Percentiles rank a stretch among this genome's conserved stretches.
phyloP scores from a whole-genome alignment of 2,113 vertebrate genomes.

The Podilymbus podiceps region DNA sequence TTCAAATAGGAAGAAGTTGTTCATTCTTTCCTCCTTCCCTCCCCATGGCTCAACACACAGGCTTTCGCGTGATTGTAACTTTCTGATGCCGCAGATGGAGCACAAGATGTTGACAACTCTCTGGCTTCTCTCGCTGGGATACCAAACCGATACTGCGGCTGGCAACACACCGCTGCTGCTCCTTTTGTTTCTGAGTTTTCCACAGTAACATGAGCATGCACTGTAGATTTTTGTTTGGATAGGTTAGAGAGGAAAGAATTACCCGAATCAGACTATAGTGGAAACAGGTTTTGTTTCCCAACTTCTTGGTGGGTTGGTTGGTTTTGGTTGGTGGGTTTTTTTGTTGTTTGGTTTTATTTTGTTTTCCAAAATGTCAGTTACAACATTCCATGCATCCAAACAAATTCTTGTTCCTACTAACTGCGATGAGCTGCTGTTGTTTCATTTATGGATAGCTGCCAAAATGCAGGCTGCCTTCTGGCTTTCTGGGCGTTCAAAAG shows the following conservation, averaged over 20 bases:
- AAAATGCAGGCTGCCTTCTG: neutral
- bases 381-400: neutral
- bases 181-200: neutral
- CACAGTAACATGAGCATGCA: fast-evolving
- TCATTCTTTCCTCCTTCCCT: neutral
- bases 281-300: neutral
- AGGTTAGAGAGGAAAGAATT: neutral
- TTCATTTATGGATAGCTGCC: neutral
- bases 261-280: neutral
- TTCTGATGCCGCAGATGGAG: neutral
- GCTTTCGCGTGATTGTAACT: neutral
- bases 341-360: no score
- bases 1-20: neutral
- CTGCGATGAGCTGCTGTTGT: neutral
- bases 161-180: neutral
- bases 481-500: neutral
- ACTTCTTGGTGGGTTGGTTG: neutral
- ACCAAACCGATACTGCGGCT: fast-evolving
- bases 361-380: neutral
- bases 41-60: neutral
- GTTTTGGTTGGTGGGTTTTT: no score
- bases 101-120: neutral
- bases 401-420: neutral
- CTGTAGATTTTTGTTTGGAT: neutral
- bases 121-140: neutral